Base-by-base conservation (phyloP, 1,140 invertebrate genomes). In the Carcinoscorpius rotundicauda region DNA sequence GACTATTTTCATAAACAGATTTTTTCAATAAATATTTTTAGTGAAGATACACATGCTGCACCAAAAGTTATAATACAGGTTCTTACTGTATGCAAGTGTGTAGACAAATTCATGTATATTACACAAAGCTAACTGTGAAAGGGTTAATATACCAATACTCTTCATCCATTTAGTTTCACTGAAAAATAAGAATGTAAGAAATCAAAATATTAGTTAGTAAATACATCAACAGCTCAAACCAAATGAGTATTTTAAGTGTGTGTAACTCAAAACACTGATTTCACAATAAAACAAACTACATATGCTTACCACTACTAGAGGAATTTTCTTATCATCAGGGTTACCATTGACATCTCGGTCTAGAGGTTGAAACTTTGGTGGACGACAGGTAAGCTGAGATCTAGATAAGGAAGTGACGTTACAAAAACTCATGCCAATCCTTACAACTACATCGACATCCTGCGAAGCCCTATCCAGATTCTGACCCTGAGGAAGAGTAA, bases 351-450 rank as follows among this genome's bases (percentile, higher is more conserved):
- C 69, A 77, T 84, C 81, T 4, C 83, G 64, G n/a, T 85, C 81
- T 10, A 81, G 79, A 8, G 88, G 88, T 73, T 89, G 87, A 52
- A 78, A 77, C 55, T 82, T 72, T 3, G 94, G 93, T 6, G 93
- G 93, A 60, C 87, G 82, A 73, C 93, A 97, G 0, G 91, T 97
- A 66, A 97, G 79, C 73, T 97, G 92, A 72, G 89, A 87, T 6
- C 87, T 80, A 50, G 87, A 89, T 4, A 97, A 78, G 9, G 93
- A 95, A 4, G 93, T 97, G 4, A 97, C 93, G 75, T 95, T 95
- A 78, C 94, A 98, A 67, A 84, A 82, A 68, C 85, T 87, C 68
- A 85, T 89, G 3, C 96, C 95, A 73, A 98, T 95, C 69, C 85
- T 82, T 3, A 98, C 94, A 69, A 85, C 82, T 0, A 97, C 89